Conservation (phyloP, 2,113 vertebrate species). For the Synchiropus splendidus region DNA sequence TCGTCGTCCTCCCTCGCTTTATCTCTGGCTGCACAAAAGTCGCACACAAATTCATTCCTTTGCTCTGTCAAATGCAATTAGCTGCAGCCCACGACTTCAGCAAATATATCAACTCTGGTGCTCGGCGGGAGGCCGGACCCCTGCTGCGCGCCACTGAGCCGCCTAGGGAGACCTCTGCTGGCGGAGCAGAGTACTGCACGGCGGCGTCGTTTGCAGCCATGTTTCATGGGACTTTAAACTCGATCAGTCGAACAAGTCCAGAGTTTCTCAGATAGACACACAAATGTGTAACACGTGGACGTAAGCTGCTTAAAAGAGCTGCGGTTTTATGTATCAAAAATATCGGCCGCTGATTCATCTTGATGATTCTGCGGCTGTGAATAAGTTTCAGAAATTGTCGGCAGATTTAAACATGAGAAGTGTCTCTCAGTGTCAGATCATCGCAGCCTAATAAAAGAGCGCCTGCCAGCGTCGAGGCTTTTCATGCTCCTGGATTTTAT, state of each 20-base stretch:
- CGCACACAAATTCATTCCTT: slow-evolving; percentile 59
- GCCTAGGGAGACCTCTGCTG: slow-evolving; percentile 51
- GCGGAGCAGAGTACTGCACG: slow-evolving; percentile 21
- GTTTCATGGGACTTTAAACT: too few species aligned
- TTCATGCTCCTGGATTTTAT: slow-evolving; percentile 57
- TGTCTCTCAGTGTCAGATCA: too few species aligned
- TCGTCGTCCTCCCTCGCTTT: slow-evolving; percentile 41
- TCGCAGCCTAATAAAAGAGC: slow-evolving; percentile 52
- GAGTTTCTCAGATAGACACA: slow-evolving; percentile 5
- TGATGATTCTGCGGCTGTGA: too few species aligned
- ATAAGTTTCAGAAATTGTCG: too few species aligned
- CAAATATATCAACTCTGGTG: slow-evolving; percentile 55
- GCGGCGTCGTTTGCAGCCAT: background rate
- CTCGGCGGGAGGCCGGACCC: slow-evolving; percentile 26
- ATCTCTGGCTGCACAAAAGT: slow-evolving; percentile 51
- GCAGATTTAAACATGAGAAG: too few species aligned
- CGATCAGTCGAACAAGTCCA: too few species aligned
- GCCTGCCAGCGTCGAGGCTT: slow-evolving; percentile 41
- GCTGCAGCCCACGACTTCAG: slow-evolving; percentile 52
- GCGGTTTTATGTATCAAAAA: too few species aligned
- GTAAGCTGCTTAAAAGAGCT: too few species aligned
- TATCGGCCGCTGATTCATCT: too few species aligned
- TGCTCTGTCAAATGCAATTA: slow-evolving; percentile 65
- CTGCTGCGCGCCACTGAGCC: slow-evolving; percentile 2
- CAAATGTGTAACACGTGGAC: background rate